These are phyloP conservation scores for Cheumatopsyche charites DNA, from an alignment of 1,140 invertebrate species.

Conservation along the genomic window DNA sequence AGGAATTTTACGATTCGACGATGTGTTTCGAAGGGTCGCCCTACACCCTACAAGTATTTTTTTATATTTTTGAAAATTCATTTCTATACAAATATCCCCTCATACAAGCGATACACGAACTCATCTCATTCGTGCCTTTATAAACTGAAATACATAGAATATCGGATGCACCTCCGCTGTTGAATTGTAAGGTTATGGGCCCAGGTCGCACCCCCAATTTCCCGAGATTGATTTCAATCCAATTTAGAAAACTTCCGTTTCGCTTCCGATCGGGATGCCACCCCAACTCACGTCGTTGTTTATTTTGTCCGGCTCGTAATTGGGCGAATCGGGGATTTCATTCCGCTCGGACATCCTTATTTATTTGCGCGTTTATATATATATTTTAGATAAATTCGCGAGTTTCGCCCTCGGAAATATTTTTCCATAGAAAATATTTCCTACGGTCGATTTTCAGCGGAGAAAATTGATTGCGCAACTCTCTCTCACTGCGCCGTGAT, in stretches of 20 bases:
- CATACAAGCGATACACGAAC: too few species aligned
- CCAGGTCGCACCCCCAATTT: slow-evolving; percentile 44
- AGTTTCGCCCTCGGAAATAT: not conserved
- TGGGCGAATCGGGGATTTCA: slow-evolving; percentile 22
- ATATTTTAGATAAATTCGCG: not conserved
- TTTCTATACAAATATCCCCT: too few species aligned
- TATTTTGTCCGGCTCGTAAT: slow-evolving; percentile 36
- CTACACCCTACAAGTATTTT: too few species aligned
- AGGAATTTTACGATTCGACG: not conserved
- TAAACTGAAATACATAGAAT: too few species aligned
- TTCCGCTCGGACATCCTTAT: too few species aligned
- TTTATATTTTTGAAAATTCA: too few species aligned
- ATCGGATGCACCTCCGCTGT: too few species aligned
- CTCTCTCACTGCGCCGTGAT: not conserved
- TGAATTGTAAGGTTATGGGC: slow-evolving; percentile 35
- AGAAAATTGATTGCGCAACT: slow-evolving; percentile 24
- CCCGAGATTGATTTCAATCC: slow-evolving; percentile 49
- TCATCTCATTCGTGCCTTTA: too few species aligned
- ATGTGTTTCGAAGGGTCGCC: not conserved
- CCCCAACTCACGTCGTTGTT: slow-evolving; percentile 33
- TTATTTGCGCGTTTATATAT: too few species aligned
- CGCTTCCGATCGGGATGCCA: slow-evolving; percentile 35
- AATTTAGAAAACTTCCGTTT: slow-evolving; percentile 48
- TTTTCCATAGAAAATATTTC: slow-evolving; percentile 8
- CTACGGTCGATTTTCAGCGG: slow-evolving; percentile 7